Evolutionary conservation across 2,113 vertebrate species (phyloP).

Genomic region (Seriola aureovittata): DNA sequence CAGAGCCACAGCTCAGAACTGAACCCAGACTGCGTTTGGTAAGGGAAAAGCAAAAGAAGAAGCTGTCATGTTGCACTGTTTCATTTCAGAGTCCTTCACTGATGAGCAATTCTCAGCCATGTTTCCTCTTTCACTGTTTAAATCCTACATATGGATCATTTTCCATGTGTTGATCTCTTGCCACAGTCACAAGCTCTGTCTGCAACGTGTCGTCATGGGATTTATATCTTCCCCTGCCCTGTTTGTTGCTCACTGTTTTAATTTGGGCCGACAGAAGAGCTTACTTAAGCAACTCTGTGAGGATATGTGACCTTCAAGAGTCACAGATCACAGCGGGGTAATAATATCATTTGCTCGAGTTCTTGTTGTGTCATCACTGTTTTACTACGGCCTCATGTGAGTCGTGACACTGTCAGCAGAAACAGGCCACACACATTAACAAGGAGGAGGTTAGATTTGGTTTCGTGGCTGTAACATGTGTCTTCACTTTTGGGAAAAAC

Average conservation of each 20-base stretch:
- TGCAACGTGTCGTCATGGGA: conserved; percentile 54
- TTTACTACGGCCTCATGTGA: conserved; percentile 45
- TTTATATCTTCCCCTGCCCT: conserved; percentile 28
- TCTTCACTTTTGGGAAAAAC: not conserved
- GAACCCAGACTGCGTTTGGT: not conserved
- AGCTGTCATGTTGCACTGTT: not conserved
- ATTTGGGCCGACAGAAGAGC: conserved; percentile 29
- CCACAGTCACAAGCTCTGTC: conserved; percentile 60
- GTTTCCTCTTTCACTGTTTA: not conserved
- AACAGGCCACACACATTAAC: conserved; percentile 9
- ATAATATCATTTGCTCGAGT: conserved; percentile 27
- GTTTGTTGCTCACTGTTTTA: conserved; percentile 29
- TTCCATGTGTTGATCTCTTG: conserved; percentile 1
- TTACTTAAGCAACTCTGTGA: conserved; percentile 38
- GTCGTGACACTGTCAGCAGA: conserved; percentile 49
- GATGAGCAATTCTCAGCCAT: not conserved
- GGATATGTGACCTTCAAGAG: conserved; percentile 35
- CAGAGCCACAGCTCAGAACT: not conserved
- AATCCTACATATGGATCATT: not conserved
- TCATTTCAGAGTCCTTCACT: not conserved
- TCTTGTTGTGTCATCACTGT: not conserved
- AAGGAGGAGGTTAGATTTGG: conserved; percentile 24
- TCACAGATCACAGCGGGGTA: conserved; percentile 11
- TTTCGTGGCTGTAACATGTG: not conserved
- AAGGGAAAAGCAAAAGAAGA: not conserved